These are phyloP conservation scores for Leucopsar rothschildi DNA, from an alignment of 2,113 vertebrate species.

Conservation along the genomic window DNA sequence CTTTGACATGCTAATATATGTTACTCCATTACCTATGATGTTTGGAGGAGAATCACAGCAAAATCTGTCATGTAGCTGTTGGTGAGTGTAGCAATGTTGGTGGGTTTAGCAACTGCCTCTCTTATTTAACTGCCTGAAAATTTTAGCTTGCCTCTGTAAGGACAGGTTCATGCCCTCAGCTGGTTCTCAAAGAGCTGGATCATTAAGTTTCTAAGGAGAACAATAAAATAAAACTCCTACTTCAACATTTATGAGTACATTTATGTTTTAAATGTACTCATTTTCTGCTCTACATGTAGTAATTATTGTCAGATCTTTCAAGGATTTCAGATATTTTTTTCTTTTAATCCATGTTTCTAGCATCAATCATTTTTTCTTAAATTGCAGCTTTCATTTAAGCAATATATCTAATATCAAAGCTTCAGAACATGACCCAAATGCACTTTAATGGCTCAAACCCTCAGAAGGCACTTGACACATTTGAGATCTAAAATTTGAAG, in stretches of 20 bases:
- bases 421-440: background rate
- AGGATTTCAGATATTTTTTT: background rate
- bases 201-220: background rate
- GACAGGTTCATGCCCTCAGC: background rate
- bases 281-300: conserved; percentile 2
- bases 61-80: background rate
- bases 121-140: background rate
- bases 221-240: conserved; percentile 22
- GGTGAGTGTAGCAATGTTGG: background rate
- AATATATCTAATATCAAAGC: background rate
- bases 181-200: background rate
- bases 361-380: conserved; percentile 1
- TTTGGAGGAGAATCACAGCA: background rate
- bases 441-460: background rate
- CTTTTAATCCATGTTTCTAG: background rate
- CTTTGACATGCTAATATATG: background rate
- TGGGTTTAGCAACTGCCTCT: background rate
- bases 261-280: background rate
- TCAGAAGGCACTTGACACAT: background rate
- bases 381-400: conserved; percentile 9
- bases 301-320: conserved; percentile 5
- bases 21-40: background rate
- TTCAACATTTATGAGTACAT: conserved; percentile 6
- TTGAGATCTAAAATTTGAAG: background rate
- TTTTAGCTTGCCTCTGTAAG: background rate